Evolutionary conservation across 2,113 vertebrate species (phyloP).

Genomic region (Mirza zaza): DNA sequence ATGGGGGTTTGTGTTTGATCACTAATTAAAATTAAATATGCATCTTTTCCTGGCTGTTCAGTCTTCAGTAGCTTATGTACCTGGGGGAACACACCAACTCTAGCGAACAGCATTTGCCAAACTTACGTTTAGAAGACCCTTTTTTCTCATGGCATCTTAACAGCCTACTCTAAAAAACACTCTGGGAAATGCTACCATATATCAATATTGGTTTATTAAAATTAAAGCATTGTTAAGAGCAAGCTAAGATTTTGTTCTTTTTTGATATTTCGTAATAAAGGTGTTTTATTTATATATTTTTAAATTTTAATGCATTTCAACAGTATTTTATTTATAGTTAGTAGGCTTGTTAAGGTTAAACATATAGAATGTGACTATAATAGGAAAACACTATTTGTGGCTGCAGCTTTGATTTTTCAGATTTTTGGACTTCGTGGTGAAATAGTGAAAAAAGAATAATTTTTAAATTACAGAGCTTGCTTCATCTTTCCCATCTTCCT

Average conservation of each 20-base stretch:
- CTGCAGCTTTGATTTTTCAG: background rate
- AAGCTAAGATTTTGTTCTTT: background rate
- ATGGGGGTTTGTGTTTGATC: background rate
- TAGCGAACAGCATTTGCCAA: background rate
- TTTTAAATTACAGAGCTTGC: background rate
- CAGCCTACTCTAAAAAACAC: background rate
- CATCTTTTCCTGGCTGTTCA: background rate
- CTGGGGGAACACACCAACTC: background rate
- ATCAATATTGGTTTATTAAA: background rate
- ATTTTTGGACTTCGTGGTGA: constrained; percentile 26
- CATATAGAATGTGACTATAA: background rate
- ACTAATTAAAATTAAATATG: background rate
- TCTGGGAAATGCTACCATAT: background rate
- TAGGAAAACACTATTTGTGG: constrained; percentile 17
- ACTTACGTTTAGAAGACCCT: rapidly evolving
- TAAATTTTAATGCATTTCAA: background rate
- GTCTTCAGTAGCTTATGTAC: background rate
- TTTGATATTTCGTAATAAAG: background rate
- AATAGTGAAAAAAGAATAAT: background rate
- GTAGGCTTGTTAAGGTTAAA: background rate
- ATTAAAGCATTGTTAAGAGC: background rate
- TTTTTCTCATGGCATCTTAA: background rate
- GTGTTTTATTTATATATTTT: background rate
- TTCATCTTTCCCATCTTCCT: background rate
- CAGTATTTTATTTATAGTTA: constrained; percentile 9